A percentile compares a stretch with the other conserved stretches of the same genome.
These are phyloP conservation scores for Apis laboriosa DNA, from an alignment of 1,140 invertebrate species.

Conservation along the genomic window DNA sequence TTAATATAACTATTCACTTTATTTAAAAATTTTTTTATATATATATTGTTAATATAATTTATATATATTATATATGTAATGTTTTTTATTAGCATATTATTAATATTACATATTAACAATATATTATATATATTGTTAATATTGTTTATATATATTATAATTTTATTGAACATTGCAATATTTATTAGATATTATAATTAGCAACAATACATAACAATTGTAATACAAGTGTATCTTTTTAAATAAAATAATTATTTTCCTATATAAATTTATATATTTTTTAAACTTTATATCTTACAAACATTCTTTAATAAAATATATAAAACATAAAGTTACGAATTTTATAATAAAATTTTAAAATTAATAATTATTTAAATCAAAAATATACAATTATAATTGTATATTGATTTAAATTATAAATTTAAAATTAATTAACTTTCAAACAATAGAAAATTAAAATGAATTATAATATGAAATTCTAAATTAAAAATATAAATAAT, in stretches of 20 bases:
- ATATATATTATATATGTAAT: neutral
- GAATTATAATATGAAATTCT: neutral
- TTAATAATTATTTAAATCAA: neutral
- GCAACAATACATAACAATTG: neutral
- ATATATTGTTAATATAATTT: neutral
- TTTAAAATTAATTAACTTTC: neutral
- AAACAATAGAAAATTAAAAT: neutral
- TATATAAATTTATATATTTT: neutral
- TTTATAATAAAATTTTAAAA: neutral
- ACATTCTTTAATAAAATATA: neutral
- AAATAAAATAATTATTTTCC: neutral
- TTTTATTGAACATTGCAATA: neutral
- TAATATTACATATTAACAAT: too few species aligned
- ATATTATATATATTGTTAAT: too few species aligned
- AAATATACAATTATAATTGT: neutral
- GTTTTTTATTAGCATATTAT: neutral
- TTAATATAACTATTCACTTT: neutral
- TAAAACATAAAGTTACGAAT: neutral
- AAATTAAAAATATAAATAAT: constrained; percentile 23
- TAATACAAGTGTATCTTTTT: neutral
- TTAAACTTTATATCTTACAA: neutral
- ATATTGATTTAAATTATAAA: neutral
- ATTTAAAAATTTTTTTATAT: neutral
- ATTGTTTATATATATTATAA: neutral
- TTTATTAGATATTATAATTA: too few species aligned